Evolutionary conservation across 2,888 invertebrate species (phyloP), one percentile per base, ranked within the genome.

Genomic region (Mesoligia furuncula): DNA sequence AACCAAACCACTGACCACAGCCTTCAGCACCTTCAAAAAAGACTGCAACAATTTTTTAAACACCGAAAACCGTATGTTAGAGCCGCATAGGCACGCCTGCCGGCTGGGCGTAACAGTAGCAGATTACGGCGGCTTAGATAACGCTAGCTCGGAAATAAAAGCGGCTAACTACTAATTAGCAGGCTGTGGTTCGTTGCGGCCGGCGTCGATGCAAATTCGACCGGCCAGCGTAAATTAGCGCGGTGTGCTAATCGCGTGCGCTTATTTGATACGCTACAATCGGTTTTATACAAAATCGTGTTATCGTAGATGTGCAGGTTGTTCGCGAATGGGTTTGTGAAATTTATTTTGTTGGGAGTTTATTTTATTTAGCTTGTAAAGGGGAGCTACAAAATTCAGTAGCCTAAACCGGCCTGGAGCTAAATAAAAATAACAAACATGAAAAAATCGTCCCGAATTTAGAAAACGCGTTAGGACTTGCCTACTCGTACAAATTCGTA

Each of bases 71-170:
- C 74, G 75, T 85, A 82, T 73, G 79, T 84, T 75, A 70, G 81
- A 51, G 67, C 81, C 75, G 81, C 73, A 84, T 86, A 90, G 90
- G 90, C 89, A 86, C 75, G 84, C 61, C 51, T 31, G 73, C 59
- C 36, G 75, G 85, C 76, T 83, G 92, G 94, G 94, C 94, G 94
- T 92, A 88, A 90, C 91, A 88, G 93, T 90, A 91, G 94, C 94
- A 92, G 95, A 95, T 95, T 94, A 94, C 93, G 90, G 88, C 81
- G 92, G 94, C 93, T 93, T 93, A 95, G 96, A 96, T 96, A 96
- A 92, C 93, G 92, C 85, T 91, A 87, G 90, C 91, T 92, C 93
- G 95, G 96, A 96, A 96, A 96, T 95, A 96, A 96, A 96, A 95
- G 92, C 94, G 91, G 91, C 91, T 92, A 94, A 93, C 95, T 94